Evolutionary conservation across 1,140 invertebrate genomes (phyloP).

Genomic region (Drosophila virilis): DNA sequence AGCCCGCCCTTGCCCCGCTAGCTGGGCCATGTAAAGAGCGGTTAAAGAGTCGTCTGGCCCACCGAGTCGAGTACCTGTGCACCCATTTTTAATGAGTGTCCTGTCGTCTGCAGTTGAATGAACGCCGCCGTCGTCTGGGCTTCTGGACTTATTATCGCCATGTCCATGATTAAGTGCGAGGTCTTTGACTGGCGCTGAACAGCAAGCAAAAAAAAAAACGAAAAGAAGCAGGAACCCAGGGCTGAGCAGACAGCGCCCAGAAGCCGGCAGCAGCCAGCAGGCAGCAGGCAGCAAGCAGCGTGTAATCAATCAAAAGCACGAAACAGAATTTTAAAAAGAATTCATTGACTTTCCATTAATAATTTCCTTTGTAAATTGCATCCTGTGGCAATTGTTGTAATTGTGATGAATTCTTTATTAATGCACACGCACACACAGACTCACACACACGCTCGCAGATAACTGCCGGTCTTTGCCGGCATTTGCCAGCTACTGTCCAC

Average conservation of each 20-base stretch:
- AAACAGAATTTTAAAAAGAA: conserved; percentile 72
- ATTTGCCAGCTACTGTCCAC: conserved; percentile 44
- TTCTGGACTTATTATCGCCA: conserved; percentile 69
- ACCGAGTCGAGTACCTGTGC: conserved; percentile 53
- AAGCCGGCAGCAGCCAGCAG: conserved; percentile 15
- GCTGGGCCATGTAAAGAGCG: conserved; percentile 60
- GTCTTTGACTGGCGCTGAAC: conserved; percentile 77
- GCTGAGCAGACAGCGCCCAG: background rate
- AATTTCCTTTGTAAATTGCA: conserved; percentile 80
- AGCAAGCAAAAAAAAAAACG: conserved; percentile 1
- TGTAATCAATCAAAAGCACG: conserved; percentile 76
- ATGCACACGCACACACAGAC: conserved; percentile 41
- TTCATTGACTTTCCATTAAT: conserved; percentile 83
- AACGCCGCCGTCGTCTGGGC: conserved; percentile 62
- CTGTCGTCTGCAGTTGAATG: conserved; percentile 82
- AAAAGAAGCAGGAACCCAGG: conserved; percentile 7
- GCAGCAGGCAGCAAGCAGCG: conserved; percentile 13
- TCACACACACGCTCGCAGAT: background rate
- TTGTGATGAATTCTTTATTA: conserved; percentile 82
- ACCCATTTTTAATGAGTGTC: conserved; percentile 83
- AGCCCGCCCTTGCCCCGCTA: background rate
- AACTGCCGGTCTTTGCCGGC: conserved; percentile 17
- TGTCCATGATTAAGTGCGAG: conserved; percentile 74
- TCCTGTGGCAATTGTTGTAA: conserved; percentile 82
- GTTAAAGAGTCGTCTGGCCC: conserved; percentile 23